phyloP scores from a whole-genome alignment of 92 coral and sea anemone genomes.

The Nematostella vectensis region DNA sequence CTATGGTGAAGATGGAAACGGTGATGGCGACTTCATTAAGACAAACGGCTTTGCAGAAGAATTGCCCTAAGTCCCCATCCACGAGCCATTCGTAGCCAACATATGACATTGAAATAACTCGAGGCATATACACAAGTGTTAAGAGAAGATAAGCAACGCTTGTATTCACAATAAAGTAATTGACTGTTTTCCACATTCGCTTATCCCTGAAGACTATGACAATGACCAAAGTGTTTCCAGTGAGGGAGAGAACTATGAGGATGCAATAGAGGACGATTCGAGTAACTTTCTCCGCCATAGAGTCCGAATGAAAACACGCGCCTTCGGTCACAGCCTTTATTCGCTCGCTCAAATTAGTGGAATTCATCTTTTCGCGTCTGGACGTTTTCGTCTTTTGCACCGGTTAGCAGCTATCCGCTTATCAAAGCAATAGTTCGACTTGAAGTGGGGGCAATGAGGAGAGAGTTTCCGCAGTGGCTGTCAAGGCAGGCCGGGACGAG shows the following conservation, averaged over 20 bases:
- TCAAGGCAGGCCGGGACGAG: too few species aligned
- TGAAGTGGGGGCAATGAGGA: too few species aligned
- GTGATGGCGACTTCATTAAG: constrained; percentile 53
- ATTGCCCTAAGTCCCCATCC: constrained; percentile 27
- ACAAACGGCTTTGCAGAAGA: constrained; percentile 58
- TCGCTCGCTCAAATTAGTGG: too few species aligned
- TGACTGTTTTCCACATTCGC: constrained; percentile 48
- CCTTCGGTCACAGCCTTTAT: constrained; percentile 22
- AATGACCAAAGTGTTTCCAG: constrained; percentile 51
- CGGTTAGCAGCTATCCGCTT: too few species aligned
- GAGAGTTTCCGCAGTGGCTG: too few species aligned
- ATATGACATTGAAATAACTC: constrained; percentile 30
- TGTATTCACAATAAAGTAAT: constrained; percentile 69
- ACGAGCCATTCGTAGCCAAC: constrained; percentile 58
- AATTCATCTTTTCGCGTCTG: background rate
- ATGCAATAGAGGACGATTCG: constrained; percentile 46
- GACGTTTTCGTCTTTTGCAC: too few species aligned
- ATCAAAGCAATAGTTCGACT: too few species aligned
- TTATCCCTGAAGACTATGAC: constrained; percentile 38
- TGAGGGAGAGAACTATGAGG: constrained; percentile 34
- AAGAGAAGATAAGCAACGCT: constrained; percentile 49
- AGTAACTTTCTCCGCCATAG: constrained; percentile 21
- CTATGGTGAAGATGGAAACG: constrained; percentile 60
- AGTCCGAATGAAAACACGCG: constrained; percentile 38
- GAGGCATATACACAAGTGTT: constrained; percentile 57